These are phyloP conservation scores for Apodemia zela DNA, from an alignment of 2,888 invertebrate genomes.

Conservation along the genomic window DNA sequence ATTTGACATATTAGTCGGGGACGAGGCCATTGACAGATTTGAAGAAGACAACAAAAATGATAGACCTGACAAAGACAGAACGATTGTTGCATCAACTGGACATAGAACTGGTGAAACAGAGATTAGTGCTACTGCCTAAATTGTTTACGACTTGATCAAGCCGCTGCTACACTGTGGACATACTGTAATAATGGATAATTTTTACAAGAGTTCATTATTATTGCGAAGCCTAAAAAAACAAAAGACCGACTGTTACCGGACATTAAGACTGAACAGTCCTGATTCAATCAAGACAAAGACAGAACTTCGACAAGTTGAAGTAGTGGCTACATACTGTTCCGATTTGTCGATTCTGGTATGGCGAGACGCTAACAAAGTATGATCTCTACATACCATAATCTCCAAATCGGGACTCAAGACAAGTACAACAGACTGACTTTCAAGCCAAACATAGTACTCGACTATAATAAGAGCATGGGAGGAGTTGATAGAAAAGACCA, in stretches of 20 bases:
- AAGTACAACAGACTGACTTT: constrained; percentile 23
- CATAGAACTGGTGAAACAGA: not conserved
- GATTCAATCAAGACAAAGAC: constrained; percentile 27
- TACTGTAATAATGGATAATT: constrained; percentile 37
- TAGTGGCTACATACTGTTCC: constrained; percentile 29
- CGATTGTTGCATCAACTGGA: not conserved
- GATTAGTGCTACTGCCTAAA: constrained; percentile 32
- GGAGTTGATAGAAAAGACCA: constrained; percentile 40
- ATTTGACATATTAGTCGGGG: not conserved
- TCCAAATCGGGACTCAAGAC: constrained; percentile 20
- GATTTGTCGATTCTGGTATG: constrained; percentile 51
- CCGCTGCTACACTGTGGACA: constrained; percentile 31
- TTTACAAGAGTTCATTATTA: constrained; percentile 39
- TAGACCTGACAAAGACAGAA: constrained; percentile 5
- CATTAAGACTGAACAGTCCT: constrained; percentile 32
- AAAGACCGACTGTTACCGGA: constrained; percentile 33
- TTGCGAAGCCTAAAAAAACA: constrained; percentile 30
- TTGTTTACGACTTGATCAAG: constrained; percentile 31
- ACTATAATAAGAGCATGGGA: constrained; percentile 38
- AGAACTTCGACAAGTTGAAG: constrained; percentile 33
- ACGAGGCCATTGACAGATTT: not conserved
- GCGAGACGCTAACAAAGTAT: constrained; percentile 35
- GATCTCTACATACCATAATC: constrained; percentile 31
- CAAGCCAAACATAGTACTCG: constrained; percentile 30
- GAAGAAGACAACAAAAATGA: constrained; percentile 3